Base-by-base conservation (phyloP, 35 echinoderm and acorn worm genomes). In the Anneissia japonica region DNA sequence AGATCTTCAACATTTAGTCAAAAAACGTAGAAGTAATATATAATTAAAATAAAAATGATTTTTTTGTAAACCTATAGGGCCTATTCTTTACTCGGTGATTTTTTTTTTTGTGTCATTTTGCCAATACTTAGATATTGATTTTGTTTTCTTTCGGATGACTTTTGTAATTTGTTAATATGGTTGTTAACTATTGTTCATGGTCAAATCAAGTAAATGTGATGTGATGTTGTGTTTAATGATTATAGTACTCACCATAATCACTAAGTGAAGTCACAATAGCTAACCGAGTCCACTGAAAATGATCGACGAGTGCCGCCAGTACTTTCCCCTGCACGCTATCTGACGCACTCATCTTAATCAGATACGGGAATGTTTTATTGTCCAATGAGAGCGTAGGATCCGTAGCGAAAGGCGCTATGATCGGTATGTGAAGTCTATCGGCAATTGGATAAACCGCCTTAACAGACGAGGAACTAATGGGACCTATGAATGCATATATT, bases 171-270 rank as follows among this genome's bases (percentile, higher is more conserved):
- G n/a, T n/a, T n/a, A n/a, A n/a, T n/a, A n/a, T n/a, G n/a, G n/a
- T n/a, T n/a, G n/a, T n/a, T n/a, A n/a, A n/a, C n/a, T n/a, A n/a
- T n/a, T n/a, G n/a, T n/a, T n/a, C n/a, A n/a, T n/a, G n/a, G n/a
- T n/a, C n/a, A n/a, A n/a, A n/a, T n/a, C n/a, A n/a, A n/a, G n/a
- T n/a, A n/a, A n/a, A n/a, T n/a, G n/a, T n/a, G n/a, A n/a, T n/a
- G n/a, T n/a, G n/a, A n/a, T n/a, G n/a, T n/a, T n/a, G n/a, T n/a
- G n/a, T n/a, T n/a, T n/a, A n/a, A n/a, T n/a, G n/a, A n/a, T n/a
- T n/a, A n/a, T n/a, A n/a, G n/a, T n/a, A n/a, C 79, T 38, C 13
- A 81, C 79, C 79, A 30, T 81, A 81, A 81, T 81, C 79, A 38
- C 35, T 81, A 36, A 81, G 35, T 81, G 79, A 81, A 3, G 79